Base-by-base conservation (phyloP, 2,888 invertebrate species). In the Drosophila putrida region DNA sequence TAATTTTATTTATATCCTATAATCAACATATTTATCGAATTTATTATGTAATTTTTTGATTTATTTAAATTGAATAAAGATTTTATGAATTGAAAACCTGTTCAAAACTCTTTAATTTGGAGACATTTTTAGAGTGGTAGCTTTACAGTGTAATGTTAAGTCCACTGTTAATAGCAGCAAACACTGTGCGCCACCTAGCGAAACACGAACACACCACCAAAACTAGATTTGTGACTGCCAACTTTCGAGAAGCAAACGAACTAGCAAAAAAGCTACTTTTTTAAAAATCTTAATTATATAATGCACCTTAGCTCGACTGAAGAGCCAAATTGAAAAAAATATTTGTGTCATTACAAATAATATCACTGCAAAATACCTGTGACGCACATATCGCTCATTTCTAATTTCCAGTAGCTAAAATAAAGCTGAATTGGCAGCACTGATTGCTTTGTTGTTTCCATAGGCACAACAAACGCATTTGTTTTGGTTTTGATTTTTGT, bases 21-120 rank as follows among this genome's bases (percentile, higher is more conserved):
- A 88, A 84, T 74, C 71, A 78, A 72, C 84, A 89, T 89, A 84
- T 88, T 84, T 89, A 84, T 89, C 84, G 84, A 84, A 84, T 84
- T 84, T 84, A 84, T 84, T 84, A 84, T 80, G 71, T 84, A 86
- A 75, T 71, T 88, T 80, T 83, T 84, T 79, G 77, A 85, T 87
- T 84, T 88, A 82, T 84, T 84, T 81, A 67, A 89, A 75, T 50
- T 76, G 71, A 84, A 88, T 88, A 89, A 84, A 89, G 72, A 85
- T 89, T 83, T 87, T 87, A 84, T 73, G 82, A 87, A 86, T 69
- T 78, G 60, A 46, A 46, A 39, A 11, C 6, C 8, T 36, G n/a
- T 36, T 38, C 0, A 25, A n/a, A 4, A 1, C 10, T 39, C 27
- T 55, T 43, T 44, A 10, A 55, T 4, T 55, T 58, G 31, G 47